Evolutionary conservation across 2,888 invertebrate genomes (phyloP).

Genomic region (Deroplatys truncata): DNA sequence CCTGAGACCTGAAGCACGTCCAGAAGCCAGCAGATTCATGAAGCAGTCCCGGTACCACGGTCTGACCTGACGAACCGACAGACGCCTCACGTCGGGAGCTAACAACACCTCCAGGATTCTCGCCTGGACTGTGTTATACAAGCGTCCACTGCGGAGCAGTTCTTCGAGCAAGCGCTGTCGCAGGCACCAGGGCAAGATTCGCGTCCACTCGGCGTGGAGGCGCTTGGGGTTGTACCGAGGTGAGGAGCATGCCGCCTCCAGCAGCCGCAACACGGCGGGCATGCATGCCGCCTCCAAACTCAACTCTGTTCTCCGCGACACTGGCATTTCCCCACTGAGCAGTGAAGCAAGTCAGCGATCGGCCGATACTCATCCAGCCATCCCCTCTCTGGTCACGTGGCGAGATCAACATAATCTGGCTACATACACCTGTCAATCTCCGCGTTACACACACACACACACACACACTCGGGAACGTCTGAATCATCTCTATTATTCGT

Average conservation of each 20-base stretch:
- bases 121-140: slow-evolving; percentile 28
- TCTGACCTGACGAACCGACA: slow-evolving; percentile 28
- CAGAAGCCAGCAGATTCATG: slow-evolving; percentile 24
- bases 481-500: too few relatives aligned
- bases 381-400: background rate
- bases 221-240: background rate
- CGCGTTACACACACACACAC: background rate
- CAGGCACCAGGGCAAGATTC: slow-evolving; percentile 23
- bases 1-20: slow-evolving; percentile 25
- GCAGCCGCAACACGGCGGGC: slow-evolving; percentile 18
- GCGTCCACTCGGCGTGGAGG: slow-evolving; percentile 8
- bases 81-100: slow-evolving; percentile 25
- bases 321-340: background rate
- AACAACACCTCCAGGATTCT: slow-evolving; percentile 27
- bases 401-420: background rate
- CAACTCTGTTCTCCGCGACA: background rate
- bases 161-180: slow-evolving; percentile 29
- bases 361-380: background rate
- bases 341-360: background rate
- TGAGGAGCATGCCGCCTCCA: slow-evolving; percentile 20
- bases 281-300: slow-evolving; percentile 20
- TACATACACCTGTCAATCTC: background rate
- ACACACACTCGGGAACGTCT: too few relatives aligned
- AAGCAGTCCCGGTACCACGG: slow-evolving; percentile 28
- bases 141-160: slow-evolving; percentile 26